Base-by-base conservation (phyloP, 2,797 vertebrate species). In the Chloroceryle inda region DNA sequence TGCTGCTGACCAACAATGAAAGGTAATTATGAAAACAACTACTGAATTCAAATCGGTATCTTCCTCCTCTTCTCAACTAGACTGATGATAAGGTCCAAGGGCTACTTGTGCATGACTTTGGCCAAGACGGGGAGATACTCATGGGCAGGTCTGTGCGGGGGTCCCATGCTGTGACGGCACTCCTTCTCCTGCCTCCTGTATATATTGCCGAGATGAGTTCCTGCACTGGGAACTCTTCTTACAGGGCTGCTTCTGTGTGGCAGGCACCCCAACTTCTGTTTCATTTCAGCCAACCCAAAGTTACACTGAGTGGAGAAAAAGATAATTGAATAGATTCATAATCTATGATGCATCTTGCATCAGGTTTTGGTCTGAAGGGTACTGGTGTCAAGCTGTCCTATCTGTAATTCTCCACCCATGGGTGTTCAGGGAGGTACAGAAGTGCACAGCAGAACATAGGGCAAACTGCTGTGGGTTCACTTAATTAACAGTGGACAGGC, bases 121-220 rank as follows among this genome's bases (percentile, higher is more conserved):
- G 23, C 74, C 0, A 2, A 80, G 49, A 52, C 52, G 47, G 27
- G 35, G 20, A 42, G 5, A 38, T 17, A 8, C 35, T 19, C 2
- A 5, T 31, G 31, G 0, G 1, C 12, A 20, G 31, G 19, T 77
- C 61, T 44, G 17, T 0, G 0, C 58, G 40, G 22, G 29, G 5
- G 6, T 79, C 31, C 27, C 14, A 2, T 45, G 35, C 19, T 67
- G 2, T 14, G 53, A 16, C 37, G 44, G 10, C 27, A 10, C 49
- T 42, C 31, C 37, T 53, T 9, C 33, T 89, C 37, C 37, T 61
- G 16, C 40, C 7, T 64, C 45, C 31, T 73, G 4, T 37, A 2
- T 15, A 3, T 37, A 24, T 53, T 80, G 42, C 23, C 47, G 35
- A 72, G 23, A 8, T 64, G 45, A 66, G 8, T 13, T 92, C 15